phyloP scores from a whole-genome alignment of 2,113 vertebrate genomes.

The human (Homo sapiens) region DNA sequence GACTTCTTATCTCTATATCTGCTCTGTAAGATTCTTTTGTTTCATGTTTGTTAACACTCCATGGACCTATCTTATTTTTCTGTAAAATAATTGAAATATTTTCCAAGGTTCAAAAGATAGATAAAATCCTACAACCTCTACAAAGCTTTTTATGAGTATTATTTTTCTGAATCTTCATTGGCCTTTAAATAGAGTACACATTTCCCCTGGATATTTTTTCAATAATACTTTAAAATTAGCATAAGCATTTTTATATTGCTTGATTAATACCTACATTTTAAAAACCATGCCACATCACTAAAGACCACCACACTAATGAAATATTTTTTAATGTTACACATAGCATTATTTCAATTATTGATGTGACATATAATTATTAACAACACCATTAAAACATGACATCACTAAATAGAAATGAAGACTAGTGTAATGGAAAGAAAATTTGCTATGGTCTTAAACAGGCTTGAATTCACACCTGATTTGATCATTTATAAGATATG shows the following conservation, averaged over 20 bases:
- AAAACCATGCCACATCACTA: background rate
- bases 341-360: background rate
- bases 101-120: background rate
- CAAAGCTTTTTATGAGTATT: background rate
- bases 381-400: background rate
- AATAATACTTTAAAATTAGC: background rate
- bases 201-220: background rate
- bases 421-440: background rate
- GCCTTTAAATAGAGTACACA: background rate
- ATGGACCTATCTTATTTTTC: background rate
- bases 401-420: background rate
- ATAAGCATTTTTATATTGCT: background rate
- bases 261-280: background rate
- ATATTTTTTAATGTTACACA: background rate
- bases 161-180: background rate
- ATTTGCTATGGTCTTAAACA: background rate
- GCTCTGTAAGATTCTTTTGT: background rate
- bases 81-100: background rate
- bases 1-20: background rate
- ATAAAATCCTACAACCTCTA: background rate
- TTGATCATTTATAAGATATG: background rate
- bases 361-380: background rate
- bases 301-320: background rate
- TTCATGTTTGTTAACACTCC: background rate
- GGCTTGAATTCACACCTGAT: background rate